Percentiles rank a stretch among this genome's conserved stretches.
phyloP scores from a whole-genome alignment of 2,113 vertebrate species.

The Chiloscyllium plagiosum region DNA sequence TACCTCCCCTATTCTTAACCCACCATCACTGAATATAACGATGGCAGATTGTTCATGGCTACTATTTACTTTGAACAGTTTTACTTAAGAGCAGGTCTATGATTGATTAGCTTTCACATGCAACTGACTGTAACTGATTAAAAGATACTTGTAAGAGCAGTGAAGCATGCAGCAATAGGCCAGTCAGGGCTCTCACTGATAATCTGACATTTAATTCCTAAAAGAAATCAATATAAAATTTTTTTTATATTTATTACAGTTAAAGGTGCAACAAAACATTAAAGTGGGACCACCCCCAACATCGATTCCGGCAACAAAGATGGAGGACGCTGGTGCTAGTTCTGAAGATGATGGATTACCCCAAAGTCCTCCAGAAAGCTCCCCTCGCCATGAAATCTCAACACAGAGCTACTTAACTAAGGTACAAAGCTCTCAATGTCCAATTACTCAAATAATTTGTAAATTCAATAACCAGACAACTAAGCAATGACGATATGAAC shows the following conservation, averaged over 20 bases:
- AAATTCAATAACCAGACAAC: neutral
- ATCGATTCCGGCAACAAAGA: conserved; percentile 56
- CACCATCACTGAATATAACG: neutral
- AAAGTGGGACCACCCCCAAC: conserved; percentile 69
- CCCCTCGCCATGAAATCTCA: conserved; percentile 51
- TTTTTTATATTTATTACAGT: conserved; percentile 50
- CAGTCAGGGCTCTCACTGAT: neutral
- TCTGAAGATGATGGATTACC: conserved; percentile 69
- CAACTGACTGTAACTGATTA: neutral
- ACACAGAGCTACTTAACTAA: conserved; percentile 50
- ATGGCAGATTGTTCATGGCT: neutral
- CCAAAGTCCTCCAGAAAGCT: conserved; percentile 63
- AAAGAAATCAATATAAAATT: conserved; percentile 33
- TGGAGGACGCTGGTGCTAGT: conserved; percentile 61
- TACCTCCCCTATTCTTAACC: neutral
- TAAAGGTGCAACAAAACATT: conserved; percentile 82
- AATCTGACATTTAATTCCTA: neutral
- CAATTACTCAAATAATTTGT: too few species aligned
- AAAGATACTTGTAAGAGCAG: neutral
- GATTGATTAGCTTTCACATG: neutral
- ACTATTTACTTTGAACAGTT: neutral
- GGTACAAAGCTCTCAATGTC: conserved; percentile 49
- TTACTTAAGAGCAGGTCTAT: neutral
- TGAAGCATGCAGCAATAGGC: neutral
- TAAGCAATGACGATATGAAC: neutral